Conservation (phyloP, 2,888 invertebrate species). For the Strigamia crassipes region DNA sequence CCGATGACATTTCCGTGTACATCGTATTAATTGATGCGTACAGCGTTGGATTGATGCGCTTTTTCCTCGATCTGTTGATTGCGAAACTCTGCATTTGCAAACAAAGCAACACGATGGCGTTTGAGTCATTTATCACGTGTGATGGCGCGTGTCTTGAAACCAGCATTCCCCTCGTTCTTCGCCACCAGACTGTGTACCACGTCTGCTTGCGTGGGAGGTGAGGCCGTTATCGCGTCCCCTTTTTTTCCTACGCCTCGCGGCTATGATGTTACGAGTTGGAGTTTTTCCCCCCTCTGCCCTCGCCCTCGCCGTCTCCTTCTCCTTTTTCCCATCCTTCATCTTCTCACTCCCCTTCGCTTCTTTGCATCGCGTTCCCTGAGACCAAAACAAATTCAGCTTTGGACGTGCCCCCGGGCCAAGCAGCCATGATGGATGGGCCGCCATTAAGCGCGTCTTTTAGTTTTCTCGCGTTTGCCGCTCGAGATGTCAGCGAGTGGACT, state of each 20-base stretch:
- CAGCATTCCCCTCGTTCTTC: slow-evolving; percentile 7
- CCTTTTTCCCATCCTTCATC: slow-evolving; percentile 32
- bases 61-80: background rate
- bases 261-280: slow-evolving; percentile 1
- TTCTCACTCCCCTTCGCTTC: slow-evolving; percentile 38
- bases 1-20: slow-evolving; percentile 24
- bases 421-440: slow-evolving; percentile 18
- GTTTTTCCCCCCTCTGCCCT: background rate
- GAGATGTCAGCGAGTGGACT: slow-evolving; percentile 25
- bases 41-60: background rate
- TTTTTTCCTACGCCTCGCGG: slow-evolving; percentile 7
- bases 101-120: slow-evolving; percentile 21
- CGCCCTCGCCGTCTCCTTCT: background rate
- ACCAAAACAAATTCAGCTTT: slow-evolving; percentile 40
- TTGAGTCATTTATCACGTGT: slow-evolving; percentile 22
- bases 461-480: slow-evolving; percentile 35
- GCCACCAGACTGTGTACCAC: background rate
- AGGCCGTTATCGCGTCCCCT: slow-evolving; percentile 41
- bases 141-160: slow-evolving; percentile 40
- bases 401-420: slow-evolving; percentile 4
- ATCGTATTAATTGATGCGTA: background rate
- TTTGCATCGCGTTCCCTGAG: slow-evolving; percentile 14
- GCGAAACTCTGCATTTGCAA: slow-evolving; percentile 7
- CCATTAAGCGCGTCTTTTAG: slow-evolving; percentile 42
- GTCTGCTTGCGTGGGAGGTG: slow-evolving; percentile 40